Conservation (phyloP, 2,888 invertebrate species). For the Dicyrtoma fusca region DNA sequence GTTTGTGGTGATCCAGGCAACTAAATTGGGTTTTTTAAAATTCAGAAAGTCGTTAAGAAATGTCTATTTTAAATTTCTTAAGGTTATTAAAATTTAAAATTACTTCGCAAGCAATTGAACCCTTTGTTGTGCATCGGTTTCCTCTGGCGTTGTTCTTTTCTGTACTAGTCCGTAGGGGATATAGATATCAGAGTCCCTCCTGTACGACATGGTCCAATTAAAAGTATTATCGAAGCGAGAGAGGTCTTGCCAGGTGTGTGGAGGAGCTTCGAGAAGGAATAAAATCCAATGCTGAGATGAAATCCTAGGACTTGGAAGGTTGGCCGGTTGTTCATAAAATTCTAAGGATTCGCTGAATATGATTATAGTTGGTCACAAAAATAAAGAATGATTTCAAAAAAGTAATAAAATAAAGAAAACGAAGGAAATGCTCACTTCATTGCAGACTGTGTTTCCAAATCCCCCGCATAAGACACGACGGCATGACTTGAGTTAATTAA, state of each 20-base stretch:
- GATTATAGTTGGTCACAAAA: no score
- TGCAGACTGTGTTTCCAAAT: not conserved
- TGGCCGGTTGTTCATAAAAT: not conserved
- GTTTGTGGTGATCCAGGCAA: slow-evolving; percentile 55
- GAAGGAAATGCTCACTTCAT: not conserved
- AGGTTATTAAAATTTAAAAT: no score
- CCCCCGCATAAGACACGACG: not conserved
- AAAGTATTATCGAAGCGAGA: slow-evolving; percentile 46
- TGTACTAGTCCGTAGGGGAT: slow-evolving; percentile 43
- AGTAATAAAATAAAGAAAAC: not conserved
- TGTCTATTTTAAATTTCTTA: no score
- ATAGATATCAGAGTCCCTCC: slow-evolving; percentile 48
- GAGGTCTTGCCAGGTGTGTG: slow-evolving; percentile 48
- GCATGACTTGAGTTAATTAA: not conserved
- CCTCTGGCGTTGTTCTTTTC: not conserved
- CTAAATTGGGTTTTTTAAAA: slow-evolving; percentile 36
- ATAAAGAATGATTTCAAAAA: not conserved
- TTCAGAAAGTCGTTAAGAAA: not conserved
- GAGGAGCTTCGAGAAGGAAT: slow-evolving; percentile 49
- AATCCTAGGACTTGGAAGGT: not conserved
- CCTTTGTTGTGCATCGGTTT: no score
- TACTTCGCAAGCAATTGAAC: no score
- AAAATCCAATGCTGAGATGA: slow-evolving; percentile 47
- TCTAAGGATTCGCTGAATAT: not conserved
- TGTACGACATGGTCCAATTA: slow-evolving; percentile 43